Base-by-base conservation (phyloP, 2,113 vertebrate species). In the Centropristis striata region DNA sequence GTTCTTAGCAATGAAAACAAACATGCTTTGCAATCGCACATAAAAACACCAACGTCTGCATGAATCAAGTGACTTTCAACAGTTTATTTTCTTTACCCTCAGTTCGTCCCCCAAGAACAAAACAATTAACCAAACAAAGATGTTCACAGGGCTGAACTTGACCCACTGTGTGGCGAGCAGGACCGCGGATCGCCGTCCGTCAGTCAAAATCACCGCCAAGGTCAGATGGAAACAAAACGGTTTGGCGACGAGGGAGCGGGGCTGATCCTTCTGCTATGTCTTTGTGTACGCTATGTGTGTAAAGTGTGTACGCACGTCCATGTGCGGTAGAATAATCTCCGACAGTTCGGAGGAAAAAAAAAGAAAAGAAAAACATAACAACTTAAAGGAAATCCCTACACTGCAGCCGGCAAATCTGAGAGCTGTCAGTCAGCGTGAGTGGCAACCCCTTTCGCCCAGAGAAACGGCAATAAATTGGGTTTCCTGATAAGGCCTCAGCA, bases 351-450 rank as follows among this genome's bases (percentile, higher is more conserved):
- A 46, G 23, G 6, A 32, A 16, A 16, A 25, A 65, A 27, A 69
- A 67, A 50, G 58, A 42, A 60, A 65, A 39, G 11, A 36, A 64
- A 80, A 85, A 89, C 75, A 88, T 39, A 84, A 86, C 78, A 91
- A 91, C 83, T 86, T 78, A 88, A 90, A 93, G 86, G 87, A 92
- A 92, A 92, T 93, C 90, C 86, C 82, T 76, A 36, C 75, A 80
- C 86, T 71, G 78, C 63, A 72, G 86, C 88, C 55, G 16, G 89
- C 68, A 87, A 94, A 90, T 90, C 91, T 92, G 92, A 94, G 92
- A 92, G 93, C 92, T 94, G 95, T 94, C 93, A 93, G 77, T 94
- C 93, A 93, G 21, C 0, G 44, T 94, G 93, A 95, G 85, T 93
- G 93, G 89, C 94, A 94, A 84, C 86, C 84, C 83, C 83, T 88